Percentiles rank a stretch among this genome's conserved stretches.
phyloP scores from a whole-genome alignment of 2,888 invertebrate species.

The Eucera pruinosa region DNA sequence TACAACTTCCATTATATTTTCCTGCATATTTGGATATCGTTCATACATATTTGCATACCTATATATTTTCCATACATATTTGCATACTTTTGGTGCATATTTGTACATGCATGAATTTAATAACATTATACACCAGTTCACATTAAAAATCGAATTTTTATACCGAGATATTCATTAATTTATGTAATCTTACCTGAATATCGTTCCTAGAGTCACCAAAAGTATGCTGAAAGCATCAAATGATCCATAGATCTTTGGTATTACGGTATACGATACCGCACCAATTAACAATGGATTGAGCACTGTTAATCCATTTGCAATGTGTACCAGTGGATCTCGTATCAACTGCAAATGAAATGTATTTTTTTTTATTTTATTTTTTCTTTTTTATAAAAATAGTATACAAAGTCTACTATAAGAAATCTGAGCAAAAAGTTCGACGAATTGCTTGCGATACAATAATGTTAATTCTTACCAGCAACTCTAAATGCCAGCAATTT shows the following conservation, averaged over 20 bases:
- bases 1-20: too few species aligned
- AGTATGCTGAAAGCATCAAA: constrained; percentile 76
- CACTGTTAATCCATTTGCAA: constrained; percentile 79
- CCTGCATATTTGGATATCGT: too few species aligned
- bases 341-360: constrained; percentile 65
- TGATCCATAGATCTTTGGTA: constrained; percentile 73
- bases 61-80: too few species aligned
- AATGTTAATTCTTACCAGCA: constrained; percentile 28
- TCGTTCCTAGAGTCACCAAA: constrained; percentile 71
- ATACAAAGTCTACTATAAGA: background rate
- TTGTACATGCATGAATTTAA: too few species aligned
- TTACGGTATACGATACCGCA: constrained; percentile 73
- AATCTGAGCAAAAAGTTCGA: background rate
- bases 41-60: background rate
- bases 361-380: background rate
- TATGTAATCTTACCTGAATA: constrained; percentile 74
- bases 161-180: background rate
- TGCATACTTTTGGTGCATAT: too few species aligned
- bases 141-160: background rate
- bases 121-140: background rate
- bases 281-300: constrained; percentile 81
- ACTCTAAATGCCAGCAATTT: constrained; percentile 57
- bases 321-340: constrained; percentile 68
- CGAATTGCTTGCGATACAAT: background rate
- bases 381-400: too few species aligned